These are phyloP conservation scores for Drosophila yakuba DNA, from an alignment of 1,140 invertebrate genomes.

Conservation along the genomic window DNA sequence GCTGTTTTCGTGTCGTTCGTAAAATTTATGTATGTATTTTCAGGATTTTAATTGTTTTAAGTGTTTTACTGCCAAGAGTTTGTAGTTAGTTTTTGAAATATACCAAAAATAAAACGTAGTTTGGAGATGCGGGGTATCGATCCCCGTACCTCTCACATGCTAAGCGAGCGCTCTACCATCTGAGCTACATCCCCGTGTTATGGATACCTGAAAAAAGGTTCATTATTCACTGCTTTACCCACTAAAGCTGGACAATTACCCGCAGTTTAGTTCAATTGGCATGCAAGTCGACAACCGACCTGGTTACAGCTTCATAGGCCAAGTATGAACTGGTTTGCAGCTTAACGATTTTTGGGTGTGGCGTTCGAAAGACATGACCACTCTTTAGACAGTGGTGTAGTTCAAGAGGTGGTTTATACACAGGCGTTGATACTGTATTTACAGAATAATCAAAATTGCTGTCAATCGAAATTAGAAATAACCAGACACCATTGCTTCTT, in stretches of 20 bases:
- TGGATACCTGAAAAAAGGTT: constrained; percentile 3
- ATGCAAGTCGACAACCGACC: constrained; percentile 32
- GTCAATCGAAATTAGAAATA: no score
- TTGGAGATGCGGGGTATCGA: constrained; percentile 90
- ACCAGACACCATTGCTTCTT: no score
- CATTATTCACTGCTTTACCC: constrained; percentile 16
- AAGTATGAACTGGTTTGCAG: constrained; percentile 62
- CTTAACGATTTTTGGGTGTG: constrained; percentile 38
- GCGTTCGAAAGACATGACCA: constrained; percentile 27
- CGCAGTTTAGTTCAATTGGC: constrained; percentile 26
- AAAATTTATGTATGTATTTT: constrained; percentile 76
- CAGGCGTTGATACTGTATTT: neutral
- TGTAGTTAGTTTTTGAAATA: constrained; percentile 3
- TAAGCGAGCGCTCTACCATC: constrained; percentile 94
- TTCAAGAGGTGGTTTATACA: neutral
- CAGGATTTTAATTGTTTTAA: constrained; percentile 80
- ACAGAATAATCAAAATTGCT: neutral
- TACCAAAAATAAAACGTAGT: constrained; percentile 7
- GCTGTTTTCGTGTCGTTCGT: constrained; percentile 28
- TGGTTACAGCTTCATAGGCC: constrained; percentile 28
- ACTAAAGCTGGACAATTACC: constrained; percentile 36
- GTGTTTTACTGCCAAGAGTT: constrained; percentile 54
- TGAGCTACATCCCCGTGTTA: constrained; percentile 71
- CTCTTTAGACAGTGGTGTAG: constrained; percentile 7
- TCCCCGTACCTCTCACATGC: constrained; percentile 93